phyloP scores from a whole-genome alignment of 2,797 vertebrate genomes.

The Xenopus petersii region DNA sequence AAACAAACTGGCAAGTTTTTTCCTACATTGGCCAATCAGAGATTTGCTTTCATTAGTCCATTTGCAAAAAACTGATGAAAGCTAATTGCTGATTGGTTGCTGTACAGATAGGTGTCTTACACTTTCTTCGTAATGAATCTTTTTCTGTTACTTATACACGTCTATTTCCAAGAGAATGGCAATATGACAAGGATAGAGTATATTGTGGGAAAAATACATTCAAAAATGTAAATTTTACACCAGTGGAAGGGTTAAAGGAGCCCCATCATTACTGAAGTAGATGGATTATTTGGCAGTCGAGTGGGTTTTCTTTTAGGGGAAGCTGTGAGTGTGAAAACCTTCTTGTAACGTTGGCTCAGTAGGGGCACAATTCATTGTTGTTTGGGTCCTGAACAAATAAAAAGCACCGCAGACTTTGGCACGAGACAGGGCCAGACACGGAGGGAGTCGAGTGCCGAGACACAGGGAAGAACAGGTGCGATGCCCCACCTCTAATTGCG shows the following conservation, averaged over 20 bases:
- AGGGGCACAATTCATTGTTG: constrained; percentile 16
- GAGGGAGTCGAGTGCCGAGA: constrained; percentile 2
- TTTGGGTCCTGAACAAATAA: constrained; percentile 7
- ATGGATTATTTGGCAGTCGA: constrained; percentile 4
- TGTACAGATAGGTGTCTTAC: too few species aligned
- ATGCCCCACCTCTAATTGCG: constrained; percentile 40
- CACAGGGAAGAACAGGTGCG: constrained; percentile 38
- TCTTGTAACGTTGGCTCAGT: constrained; percentile 5
- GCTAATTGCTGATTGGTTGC: too few species aligned
- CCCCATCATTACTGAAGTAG: neutral
- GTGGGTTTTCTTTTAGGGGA: neutral
- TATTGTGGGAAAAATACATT: too few species aligned
- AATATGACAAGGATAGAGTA: too few species aligned
- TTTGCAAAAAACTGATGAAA: too few species aligned
- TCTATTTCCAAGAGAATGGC: too few species aligned
- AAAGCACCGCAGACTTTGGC: constrained; percentile 27
- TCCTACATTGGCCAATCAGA: too few species aligned
- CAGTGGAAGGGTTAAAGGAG: neutral
- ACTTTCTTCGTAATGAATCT: too few species aligned
- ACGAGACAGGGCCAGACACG: constrained; percentile 4
- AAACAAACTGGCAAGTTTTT: too few species aligned
- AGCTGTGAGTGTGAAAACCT: constrained; percentile 9
- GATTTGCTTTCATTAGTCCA: too few species aligned
- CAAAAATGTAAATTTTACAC: too few species aligned
- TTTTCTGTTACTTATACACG: too few species aligned